Conservation (phyloP, 30 jellyfish, hydroid and myxozoan genomes). For the Turritopsis dohrnii region DNA sequence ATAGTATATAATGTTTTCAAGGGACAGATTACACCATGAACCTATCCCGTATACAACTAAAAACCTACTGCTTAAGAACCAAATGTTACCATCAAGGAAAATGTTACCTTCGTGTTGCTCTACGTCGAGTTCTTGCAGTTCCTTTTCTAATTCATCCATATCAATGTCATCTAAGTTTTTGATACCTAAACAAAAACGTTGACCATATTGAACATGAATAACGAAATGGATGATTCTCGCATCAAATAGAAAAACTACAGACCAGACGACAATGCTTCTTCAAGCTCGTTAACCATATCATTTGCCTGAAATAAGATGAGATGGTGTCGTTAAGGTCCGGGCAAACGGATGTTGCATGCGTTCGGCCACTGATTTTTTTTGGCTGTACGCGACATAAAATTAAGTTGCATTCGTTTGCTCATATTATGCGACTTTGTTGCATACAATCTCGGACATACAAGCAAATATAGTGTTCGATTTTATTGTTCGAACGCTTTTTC, state of each 20-base stretch:
- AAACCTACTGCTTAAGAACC: too few relatives aligned
- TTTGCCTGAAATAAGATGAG: constrained; percentile 52
- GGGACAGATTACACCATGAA: not conserved
- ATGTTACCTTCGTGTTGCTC: constrained; percentile 12
- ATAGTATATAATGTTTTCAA: not conserved
- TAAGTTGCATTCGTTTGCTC: too few relatives aligned
- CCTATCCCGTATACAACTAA: not conserved
- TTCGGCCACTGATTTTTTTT: too few relatives aligned
- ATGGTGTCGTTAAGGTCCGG: too few relatives aligned
- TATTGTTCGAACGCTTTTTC: too few relatives aligned
- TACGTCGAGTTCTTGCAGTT: constrained; percentile 33
- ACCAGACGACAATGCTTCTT: constrained; percentile 46
- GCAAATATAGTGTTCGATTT: too few relatives aligned
- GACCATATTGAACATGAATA: too few relatives aligned
- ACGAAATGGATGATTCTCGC: not conserved
- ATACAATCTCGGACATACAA: too few relatives aligned
- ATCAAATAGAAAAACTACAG: not conserved
- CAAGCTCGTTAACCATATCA: constrained; percentile 53
- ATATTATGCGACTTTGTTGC: too few relatives aligned
- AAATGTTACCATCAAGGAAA: too few relatives aligned
- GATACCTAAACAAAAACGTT: not conserved
- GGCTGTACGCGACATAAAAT: too few relatives aligned
- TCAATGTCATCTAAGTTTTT: constrained; percentile 44
- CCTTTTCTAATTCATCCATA: constrained; percentile 45
- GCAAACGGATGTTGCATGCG: too few relatives aligned